Evolutionary conservation across 2,888 invertebrate species (phyloP), one percentile per base, ranked within the genome.

Genomic region (Aspidiotus destructor): DNA sequence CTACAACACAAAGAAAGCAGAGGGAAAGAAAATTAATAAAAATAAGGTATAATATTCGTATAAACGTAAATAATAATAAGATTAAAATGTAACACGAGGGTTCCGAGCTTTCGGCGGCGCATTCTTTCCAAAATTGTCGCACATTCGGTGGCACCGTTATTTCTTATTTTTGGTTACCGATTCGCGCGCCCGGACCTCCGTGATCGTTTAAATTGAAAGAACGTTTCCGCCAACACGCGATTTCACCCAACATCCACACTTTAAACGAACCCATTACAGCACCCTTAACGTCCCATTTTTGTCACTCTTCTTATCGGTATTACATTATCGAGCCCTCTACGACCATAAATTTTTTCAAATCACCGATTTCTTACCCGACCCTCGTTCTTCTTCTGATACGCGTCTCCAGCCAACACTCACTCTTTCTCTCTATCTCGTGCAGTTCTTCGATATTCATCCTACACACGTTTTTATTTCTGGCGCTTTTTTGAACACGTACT

Each of bases 1-100:
- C 84, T 87, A 78, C 57, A 48, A 48, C 48, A n/a, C 48, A 13
- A 48, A 13, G n/a, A n/a, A 48, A 48, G n/a, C 11, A 48, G 48
- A 48, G 10, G 48, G 48, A 48, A n/a, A 48, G n/a, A 13, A 48
- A 48, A 48, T 13, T 13, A 48, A 48, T 13, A 48, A 48, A 11
- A 48, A 48, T 48, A 48, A 48, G 48, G n/a, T 48, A 48, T 11
- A 48, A n/a, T 13, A 48, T 17, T 11, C 15, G 7, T 57, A 57
- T 17, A n/a, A 2, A 52, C 15, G 15, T n/a, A n/a, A 52, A 52
- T 52, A 52, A 52, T 52, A 13, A 52, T n/a, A 52, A 52, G 53
- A 41, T 44, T 68, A 52, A 41, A 68, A 57, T 65, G 42, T 65
- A 63, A 41, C 13, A 63, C 52, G 44, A 62, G 41, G 41, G 16